Evolutionary conservation across 2,888 invertebrate species (phyloP), one percentile per base, ranked within the genome.

Genomic region (Piscicola geometra): DNA sequence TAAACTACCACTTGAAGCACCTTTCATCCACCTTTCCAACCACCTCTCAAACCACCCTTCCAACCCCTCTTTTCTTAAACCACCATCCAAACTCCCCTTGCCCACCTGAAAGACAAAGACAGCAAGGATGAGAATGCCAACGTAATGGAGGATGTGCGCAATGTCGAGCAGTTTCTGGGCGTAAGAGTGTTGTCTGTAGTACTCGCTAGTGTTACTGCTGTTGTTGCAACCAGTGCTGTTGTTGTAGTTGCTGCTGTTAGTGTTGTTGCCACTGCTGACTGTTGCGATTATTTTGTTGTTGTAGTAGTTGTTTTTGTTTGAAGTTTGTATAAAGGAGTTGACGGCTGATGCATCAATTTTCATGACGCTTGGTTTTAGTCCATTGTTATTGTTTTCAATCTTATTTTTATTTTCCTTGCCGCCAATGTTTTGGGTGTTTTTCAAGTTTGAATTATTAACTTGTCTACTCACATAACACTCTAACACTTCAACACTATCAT

Each of bases 71-170:
- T 18, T 50, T 50, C 21, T 28, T 30, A 28, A 64, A 64, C 9
- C 25, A 64, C 9, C 25, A n/a, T 12, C 30, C 30, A 64, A 64
- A 21, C 64, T 21, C 5, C 25, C 64, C 25, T 28, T 28, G 25
- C 21, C 32, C 47, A 77, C 80, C 78, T 80, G 80, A 25, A 80
- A 47, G 32, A 80, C 80, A 78, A 80, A 80, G 15, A 80, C 68
- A 30, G 78, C 79, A 32, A 80, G 76, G 33, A 80, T 80, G 30
- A 77, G 77, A 35, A 80, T 80, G 66, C 80, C 80, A 67, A 79
- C 78, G 60, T 78, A 80, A 64, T 80, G 80, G 5, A 80, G 77
- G 36, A 78, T 78, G 76, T 79, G 79, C 33, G 80, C 80, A 36
- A 79, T 78, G 56, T 79, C 66, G 25, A 78, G 71, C 18, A 79